phyloP scores from a whole-genome alignment of 2,797 vertebrate genomes.

The Sorex maritimensis region DNA sequence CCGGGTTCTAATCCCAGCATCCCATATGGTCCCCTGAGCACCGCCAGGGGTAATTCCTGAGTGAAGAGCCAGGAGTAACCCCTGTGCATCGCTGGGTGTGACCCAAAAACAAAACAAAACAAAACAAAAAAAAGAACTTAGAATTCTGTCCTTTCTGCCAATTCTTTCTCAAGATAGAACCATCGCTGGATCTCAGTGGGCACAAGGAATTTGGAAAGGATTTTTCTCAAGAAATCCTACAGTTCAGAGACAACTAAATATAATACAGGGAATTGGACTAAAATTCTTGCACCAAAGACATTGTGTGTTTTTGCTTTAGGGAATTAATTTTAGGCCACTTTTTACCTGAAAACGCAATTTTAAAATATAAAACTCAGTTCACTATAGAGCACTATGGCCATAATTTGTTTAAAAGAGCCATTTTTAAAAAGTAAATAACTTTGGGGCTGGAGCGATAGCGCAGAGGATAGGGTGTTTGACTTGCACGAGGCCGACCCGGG shows the following conservation, averaged over 20 bases:
- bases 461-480: no score
- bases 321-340: constrained; percentile 79
- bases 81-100: no score
- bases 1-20: no score
- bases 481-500: no score
- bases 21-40: no score
- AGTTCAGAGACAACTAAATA: constrained; percentile 90
- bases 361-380: background rate
- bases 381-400: background rate
- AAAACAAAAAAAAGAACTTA: no score
- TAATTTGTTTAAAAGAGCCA: background rate
- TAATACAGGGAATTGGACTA: constrained; percentile 91
- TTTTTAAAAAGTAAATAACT: constrained; percentile 31
- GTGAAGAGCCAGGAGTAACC: no score
- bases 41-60: no score
- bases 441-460: background rate
- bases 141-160: background rate
- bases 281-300: constrained; percentile 89
- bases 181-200: background rate
- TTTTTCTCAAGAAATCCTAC: constrained; percentile 91
- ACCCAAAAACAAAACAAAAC: no score
- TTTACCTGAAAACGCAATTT: background rate
- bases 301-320: constrained; percentile 87
- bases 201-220: constrained; percentile 40
- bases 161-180: constrained; percentile 52